A percentile compares a stretch with the other conserved stretches of the same genome.
Evolutionary conservation across 2,888 invertebrate species (phyloP).

Genomic region (Thymelicus sylvestris): DNA sequence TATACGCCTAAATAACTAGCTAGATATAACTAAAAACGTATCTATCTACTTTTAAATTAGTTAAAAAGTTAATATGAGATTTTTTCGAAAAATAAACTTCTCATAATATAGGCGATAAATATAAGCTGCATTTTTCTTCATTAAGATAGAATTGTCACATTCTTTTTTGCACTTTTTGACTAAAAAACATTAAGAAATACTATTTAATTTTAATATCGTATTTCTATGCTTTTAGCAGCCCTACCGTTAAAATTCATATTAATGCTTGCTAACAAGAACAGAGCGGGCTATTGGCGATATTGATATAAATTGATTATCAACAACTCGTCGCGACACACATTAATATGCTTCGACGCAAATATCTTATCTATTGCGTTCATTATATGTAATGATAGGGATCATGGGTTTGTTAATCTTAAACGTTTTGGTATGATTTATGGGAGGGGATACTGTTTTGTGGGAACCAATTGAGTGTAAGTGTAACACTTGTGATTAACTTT

Average conservation of each 20-base stretch:
- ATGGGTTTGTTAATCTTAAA: constrained; percentile 58
- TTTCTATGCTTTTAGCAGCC: constrained; percentile 53
- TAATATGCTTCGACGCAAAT: constrained; percentile 72
- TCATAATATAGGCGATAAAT: no score
- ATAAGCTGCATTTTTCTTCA: no score
- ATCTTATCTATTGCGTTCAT: constrained; percentile 73
- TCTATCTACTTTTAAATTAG: no score
- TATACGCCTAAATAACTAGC: no score
- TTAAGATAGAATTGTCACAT: no score
- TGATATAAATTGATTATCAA: constrained; percentile 85
- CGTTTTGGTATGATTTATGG: constrained; percentile 53
- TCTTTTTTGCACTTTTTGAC: no score
- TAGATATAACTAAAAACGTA: no score
- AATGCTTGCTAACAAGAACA: constrained; percentile 76
- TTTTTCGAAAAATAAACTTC: no score
- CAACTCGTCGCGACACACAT: constrained; percentile 76
- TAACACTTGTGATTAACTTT: constrained; percentile 20
- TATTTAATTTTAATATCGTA: no score
- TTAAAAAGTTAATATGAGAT: no score
- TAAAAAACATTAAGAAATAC: no score
- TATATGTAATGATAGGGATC: constrained; percentile 65
- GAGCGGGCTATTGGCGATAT: constrained; percentile 77
- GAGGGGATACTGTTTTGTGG: constrained; percentile 38
- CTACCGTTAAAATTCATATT: constrained; percentile 76
- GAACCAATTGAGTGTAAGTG: constrained; percentile 44